Evolutionary conservation across 2,113 vertebrate genomes (phyloP).

Genomic region (Phylloscopus trochilus): DNA sequence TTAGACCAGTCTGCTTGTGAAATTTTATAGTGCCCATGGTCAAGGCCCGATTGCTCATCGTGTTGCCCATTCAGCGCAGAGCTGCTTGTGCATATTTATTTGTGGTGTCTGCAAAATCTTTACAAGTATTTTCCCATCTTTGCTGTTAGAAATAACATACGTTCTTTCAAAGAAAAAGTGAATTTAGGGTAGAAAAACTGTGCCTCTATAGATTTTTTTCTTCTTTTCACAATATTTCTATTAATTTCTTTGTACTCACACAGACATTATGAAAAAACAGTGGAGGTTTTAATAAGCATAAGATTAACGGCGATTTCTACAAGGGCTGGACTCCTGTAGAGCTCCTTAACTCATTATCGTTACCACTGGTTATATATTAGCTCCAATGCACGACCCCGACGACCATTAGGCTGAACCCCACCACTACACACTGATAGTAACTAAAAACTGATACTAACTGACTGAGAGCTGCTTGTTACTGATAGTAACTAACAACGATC

Average conservation of each 20-base stretch:
- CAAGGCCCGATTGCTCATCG: rapidly evolving
- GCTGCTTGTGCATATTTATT: rapidly evolving
- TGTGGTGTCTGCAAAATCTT: neutral
- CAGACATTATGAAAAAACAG: neutral
- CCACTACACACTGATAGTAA: rapidly evolving
- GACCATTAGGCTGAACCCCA: too few species aligned
- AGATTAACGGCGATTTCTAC: neutral
- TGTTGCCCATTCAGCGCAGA: neutral
- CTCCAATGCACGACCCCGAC: rapidly evolving
- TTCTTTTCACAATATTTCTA: neutral
- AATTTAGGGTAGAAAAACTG: neutral
- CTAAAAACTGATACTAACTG: neutral
- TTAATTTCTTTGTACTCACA: neutral
- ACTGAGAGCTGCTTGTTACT: neutral
- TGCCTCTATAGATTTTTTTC: neutral
- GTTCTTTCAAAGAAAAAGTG: neutral
- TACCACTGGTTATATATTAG: rapidly evolving
- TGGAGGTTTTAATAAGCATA: rapidly evolving
- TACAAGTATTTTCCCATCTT: neutral
- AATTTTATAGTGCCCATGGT: rapidly evolving
- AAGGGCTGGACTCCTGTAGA: neutral
- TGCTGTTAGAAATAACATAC: neutral
- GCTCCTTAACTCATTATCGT: neutral
- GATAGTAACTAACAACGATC: too few species aligned
- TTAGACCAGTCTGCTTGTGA: neutral